Evolutionary conservation across 2,797 vertebrate species (phyloP), one percentile per base, ranked within the genome.

Genomic region (Rhinophrynus dorsalis): DNA sequence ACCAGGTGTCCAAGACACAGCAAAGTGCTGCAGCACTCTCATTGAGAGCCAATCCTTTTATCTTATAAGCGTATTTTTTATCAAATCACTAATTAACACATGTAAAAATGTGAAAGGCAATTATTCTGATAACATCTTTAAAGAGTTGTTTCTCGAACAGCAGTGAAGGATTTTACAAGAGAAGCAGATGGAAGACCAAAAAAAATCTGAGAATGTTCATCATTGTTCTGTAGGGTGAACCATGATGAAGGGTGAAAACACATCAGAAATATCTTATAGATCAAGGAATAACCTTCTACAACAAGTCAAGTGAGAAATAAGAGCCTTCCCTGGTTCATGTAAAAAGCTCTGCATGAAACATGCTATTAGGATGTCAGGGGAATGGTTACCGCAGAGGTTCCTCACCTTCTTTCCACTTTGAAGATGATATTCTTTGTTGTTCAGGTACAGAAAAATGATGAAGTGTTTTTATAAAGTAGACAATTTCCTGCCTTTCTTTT

Each of bases 321-420:
- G 51, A 61, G 57, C 37, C 56, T 62, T 62, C 67, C 52, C 24
- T 24, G 45, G 47, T 23, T 29, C 24, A 51, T 10, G 8, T 51
- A 23, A 51, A 61, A 51, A 18, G 29, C 38, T 44, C 58, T 54
- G 58, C 6, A 29, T 40, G 47, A 38, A 69, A 47, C 37, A 29
- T 61, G 57, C 54, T 69, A 69, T 69, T 61, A 60, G 47, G 67
- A 61, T 55, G 58, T 54, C 67, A 69, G 37, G 15, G 33, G 18
- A 54, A 69, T 62, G 57, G 48, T 61, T 61, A 62, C 60, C 44
- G 33, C 57, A 24, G 57, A 62, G 58, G 45, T 42, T 52, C 52
- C 38, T 55, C 11, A 17, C 58, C 48, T 61, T 69, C 47, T 21
- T 40, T 51, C 37, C 9, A 10, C 57, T 61, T 69, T 69, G 67